Conservation (phyloP, 2,888 invertebrate species). For the Eretmocerus hayati region DNA sequence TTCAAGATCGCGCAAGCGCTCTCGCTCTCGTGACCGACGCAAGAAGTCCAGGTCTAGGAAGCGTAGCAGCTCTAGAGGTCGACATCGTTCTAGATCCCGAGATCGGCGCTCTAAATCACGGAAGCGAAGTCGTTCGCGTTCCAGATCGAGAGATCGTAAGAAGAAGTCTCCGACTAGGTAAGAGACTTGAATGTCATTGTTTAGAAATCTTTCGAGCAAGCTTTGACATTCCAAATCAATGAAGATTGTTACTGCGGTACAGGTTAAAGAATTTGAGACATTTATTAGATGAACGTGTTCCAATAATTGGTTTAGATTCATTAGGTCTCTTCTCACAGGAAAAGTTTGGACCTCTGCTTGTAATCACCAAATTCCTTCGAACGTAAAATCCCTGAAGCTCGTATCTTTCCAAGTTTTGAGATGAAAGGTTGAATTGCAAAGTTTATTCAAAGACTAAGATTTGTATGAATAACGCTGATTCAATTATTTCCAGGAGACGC, state of each 20-base stretch:
- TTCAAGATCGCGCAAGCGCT: constrained; percentile 42
- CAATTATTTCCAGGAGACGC: constrained; percentile 23
- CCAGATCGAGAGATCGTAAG: constrained; percentile 41
- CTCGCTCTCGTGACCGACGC: constrained; percentile 41
- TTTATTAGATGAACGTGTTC: no score
- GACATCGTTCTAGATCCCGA: constrained; percentile 48
- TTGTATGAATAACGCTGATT: neutral
- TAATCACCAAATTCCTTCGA: no score
- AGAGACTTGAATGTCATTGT: neutral
- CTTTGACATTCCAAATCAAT: neutral
- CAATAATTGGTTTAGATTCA: no score
- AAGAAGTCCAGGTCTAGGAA: constrained; percentile 41
- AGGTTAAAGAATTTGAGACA: no score
- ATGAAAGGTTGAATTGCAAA: no score
- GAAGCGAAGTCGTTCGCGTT: constrained; percentile 43
- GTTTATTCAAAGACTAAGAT: neutral
- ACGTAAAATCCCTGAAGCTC: no score
- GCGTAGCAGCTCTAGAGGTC: constrained; percentile 38
- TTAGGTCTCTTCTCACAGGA: no score
- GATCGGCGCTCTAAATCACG: constrained; percentile 41
- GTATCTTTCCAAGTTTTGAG: no score
- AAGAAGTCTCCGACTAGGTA: constrained; percentile 32
- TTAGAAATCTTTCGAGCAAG: neutral
- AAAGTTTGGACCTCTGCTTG: no score
- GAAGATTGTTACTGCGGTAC: no score